Conservation (phyloP, 2,797 vertebrate genomes). For the Pangasius larnaudii region DNA sequence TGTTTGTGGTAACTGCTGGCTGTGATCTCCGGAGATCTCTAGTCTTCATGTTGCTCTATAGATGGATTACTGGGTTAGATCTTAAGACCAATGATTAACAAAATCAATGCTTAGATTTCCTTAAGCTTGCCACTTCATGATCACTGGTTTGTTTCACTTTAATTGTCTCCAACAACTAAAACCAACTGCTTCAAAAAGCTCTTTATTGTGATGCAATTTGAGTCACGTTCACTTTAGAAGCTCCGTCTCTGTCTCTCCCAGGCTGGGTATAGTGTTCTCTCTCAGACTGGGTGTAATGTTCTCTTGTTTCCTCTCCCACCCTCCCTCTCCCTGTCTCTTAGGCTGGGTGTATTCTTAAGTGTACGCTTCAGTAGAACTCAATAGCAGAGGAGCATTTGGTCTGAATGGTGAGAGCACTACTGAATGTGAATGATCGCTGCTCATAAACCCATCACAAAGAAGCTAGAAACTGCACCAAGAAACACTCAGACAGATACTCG, state of each 20-base stretch:
- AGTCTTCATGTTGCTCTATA: neutral
- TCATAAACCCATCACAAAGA: slow-evolving; percentile 73
- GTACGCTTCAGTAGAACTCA: slow-evolving; percentile 75
- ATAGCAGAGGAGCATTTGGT: slow-evolving; percentile 73
- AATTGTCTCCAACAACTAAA: slow-evolving; percentile 20
- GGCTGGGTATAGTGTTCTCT: slow-evolving; percentile 38
- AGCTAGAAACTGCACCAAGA: slow-evolving; percentile 24
- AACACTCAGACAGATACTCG: neutral
- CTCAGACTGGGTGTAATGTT: slow-evolving; percentile 41
- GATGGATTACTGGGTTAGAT: slow-evolving; percentile 12
- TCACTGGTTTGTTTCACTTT: slow-evolving; percentile 17
- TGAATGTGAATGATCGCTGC: slow-evolving; percentile 60
- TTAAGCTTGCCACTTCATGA: slow-evolving; percentile 4
- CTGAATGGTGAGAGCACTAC: slow-evolving; percentile 67
- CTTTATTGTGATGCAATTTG: slow-evolving; percentile 30
- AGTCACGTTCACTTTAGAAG: slow-evolving; percentile 22
- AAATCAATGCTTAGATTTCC: slow-evolving; percentile 11
- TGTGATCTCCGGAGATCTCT: slow-evolving; percentile 21
- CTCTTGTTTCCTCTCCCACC: slow-evolving; percentile 62
- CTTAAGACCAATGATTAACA: neutral
- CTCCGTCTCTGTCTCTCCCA: slow-evolving; percentile 24
- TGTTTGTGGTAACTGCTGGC: slow-evolving; percentile 18
- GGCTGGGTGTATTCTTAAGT: slow-evolving; percentile 68
- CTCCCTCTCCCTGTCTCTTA: slow-evolving; percentile 61
- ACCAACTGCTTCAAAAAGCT: slow-evolving; percentile 11